Evolutionary conservation across 2,113 vertebrate genomes (phyloP).

Genomic region (Pardalotus punctatus): DNA sequence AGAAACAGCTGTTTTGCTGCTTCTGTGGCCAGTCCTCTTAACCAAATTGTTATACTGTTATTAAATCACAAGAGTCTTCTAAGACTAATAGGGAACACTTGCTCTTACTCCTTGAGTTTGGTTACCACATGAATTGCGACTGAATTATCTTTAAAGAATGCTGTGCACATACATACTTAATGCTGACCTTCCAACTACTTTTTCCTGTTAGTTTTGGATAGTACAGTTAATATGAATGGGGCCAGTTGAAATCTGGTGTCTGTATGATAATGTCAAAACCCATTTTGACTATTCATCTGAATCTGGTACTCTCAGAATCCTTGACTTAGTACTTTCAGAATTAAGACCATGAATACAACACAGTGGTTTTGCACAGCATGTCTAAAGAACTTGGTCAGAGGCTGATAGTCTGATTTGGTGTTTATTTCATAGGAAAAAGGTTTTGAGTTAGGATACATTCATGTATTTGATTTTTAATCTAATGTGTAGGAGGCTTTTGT

Average conservation of each 20-base stretch:
- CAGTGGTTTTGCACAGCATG: neutral
- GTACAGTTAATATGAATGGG: neutral
- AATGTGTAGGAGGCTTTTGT: neutral
- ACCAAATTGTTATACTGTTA: neutral
- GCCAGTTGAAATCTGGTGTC: neutral
- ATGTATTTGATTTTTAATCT: neutral
- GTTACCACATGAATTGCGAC: neutral
- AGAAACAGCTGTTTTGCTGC: slow-evolving; percentile 41
- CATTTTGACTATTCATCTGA: neutral
- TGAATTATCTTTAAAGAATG: neutral
- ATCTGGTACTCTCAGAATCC: neutral
- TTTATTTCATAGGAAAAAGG: neutral
- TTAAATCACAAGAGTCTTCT: neutral
- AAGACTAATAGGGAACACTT: neutral
- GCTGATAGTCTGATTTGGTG: neutral
- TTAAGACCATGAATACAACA: neutral
- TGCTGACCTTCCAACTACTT: neutral
- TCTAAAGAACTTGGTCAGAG: neutral
- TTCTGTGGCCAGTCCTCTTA: neutral
- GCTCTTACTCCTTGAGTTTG: neutral
- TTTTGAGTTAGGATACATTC: neutral
- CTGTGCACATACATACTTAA: neutral
- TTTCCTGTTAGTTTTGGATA: neutral
- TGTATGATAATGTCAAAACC: neutral
- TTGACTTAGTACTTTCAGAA: neutral